phyloP scores from a whole-genome alignment of 1,140 invertebrate genomes.

The Drosophila grimshawi region DNA sequence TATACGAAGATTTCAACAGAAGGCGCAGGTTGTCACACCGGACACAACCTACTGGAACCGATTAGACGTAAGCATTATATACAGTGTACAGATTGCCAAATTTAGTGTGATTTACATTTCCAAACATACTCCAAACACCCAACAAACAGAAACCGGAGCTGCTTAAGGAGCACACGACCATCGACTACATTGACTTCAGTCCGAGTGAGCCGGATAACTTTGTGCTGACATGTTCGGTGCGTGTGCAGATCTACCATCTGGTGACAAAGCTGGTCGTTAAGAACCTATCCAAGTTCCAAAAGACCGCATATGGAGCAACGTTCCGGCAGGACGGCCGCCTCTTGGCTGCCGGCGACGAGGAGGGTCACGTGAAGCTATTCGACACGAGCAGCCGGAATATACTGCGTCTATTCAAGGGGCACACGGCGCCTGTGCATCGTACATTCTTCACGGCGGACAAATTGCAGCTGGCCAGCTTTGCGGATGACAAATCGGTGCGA shows the following conservation, averaged over 20 bases:
- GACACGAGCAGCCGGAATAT: constrained; percentile 92
- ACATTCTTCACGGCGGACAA: constrained; percentile 93
- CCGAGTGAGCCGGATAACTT: constrained; percentile 94
- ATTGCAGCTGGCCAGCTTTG: constrained; percentile 93
- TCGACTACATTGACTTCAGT: constrained; percentile 96
- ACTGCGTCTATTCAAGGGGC: constrained; percentile 88
- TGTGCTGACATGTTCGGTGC: constrained; percentile 95
- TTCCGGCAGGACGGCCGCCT: constrained; percentile 95
- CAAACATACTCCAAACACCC: constrained; percentile 67
- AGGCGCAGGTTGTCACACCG: constrained; percentile 88
- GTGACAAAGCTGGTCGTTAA: constrained; percentile 93
- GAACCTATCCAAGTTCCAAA: constrained; percentile 94
- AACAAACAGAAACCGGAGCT: constrained; percentile 91
- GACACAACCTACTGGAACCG: constrained; percentile 95
- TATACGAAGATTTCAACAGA: constrained; percentile 89
- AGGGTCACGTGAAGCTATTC: constrained; percentile 94
- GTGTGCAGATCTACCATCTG: constrained; percentile 96
- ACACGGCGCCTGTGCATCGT: constrained; percentile 89
- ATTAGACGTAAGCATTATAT: constrained; percentile 88
- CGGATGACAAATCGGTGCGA: constrained; percentile 95
- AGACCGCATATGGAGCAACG: constrained; percentile 93
- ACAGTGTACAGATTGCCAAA: not conserved
- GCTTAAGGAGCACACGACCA: constrained; percentile 95
- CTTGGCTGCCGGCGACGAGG: constrained; percentile 94
- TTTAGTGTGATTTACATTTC: not conserved